phyloP scores from a whole-genome alignment of 2,888 invertebrate genomes.

The Latrodectus elegans region DNA sequence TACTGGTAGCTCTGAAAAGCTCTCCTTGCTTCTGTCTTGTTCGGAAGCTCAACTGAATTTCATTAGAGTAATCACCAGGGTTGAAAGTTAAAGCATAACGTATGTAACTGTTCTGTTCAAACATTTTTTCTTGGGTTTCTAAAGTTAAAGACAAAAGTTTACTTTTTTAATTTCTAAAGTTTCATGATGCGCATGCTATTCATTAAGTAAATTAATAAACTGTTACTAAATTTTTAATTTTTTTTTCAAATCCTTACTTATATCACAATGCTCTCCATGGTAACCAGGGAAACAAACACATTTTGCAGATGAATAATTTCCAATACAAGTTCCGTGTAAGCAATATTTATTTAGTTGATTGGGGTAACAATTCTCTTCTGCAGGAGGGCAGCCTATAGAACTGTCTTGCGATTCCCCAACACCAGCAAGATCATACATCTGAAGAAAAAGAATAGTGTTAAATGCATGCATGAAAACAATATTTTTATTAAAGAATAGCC shows the following conservation, averaged over 20 bases:
- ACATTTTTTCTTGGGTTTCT: constrained; percentile 70
- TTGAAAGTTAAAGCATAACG: constrained; percentile 74
- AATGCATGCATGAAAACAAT: too few species aligned
- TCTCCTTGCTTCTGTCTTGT: constrained; percentile 75
- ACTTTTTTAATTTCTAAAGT: too few species aligned
- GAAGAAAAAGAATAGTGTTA: constrained; percentile 71
- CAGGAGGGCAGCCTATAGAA: constrained; percentile 91
- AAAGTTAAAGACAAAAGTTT: constrained; percentile 13
- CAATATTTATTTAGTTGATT: constrained; percentile 75
- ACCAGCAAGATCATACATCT: constrained; percentile 94
- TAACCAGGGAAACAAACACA: constrained; percentile 78
- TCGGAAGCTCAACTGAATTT: constrained; percentile 76
- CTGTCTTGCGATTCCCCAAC: constrained; percentile 89
- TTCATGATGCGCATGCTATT: too few species aligned
- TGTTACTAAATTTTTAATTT: too few species aligned
- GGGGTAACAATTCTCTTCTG: constrained; percentile 89
- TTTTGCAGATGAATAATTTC: constrained; percentile 71
- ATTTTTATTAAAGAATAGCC: too few species aligned
- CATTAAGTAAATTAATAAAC: too few species aligned
- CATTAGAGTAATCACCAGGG: constrained; percentile 72
- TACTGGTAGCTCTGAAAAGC: constrained; percentile 73
- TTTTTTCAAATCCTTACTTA: constrained; percentile 49
- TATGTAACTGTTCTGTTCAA: constrained; percentile 74
- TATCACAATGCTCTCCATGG: constrained; percentile 75
- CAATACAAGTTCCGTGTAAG: constrained; percentile 73